phyloP scores from a whole-genome alignment of 2,888 invertebrate genomes.

The Tridacna gigas region DNA sequence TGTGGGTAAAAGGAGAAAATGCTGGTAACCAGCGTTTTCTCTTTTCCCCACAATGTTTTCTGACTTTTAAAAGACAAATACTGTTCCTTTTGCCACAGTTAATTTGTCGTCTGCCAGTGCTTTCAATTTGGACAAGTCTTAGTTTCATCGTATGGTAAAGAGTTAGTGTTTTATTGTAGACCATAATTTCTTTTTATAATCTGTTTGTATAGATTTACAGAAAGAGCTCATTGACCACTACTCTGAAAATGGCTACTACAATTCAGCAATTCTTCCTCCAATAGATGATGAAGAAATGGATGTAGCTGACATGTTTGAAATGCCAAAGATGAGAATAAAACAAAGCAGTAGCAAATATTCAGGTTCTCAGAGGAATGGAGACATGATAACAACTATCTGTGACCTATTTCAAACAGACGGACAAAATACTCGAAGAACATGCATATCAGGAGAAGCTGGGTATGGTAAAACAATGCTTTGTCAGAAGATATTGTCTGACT shows the following conservation, averaged over 20 bases:
- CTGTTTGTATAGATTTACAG: neutral
- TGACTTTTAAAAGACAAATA: no score
- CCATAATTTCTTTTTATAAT: no score
- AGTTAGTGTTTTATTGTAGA: no score
- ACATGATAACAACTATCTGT: neutral
- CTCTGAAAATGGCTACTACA: neutral
- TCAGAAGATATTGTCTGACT: conserved; percentile 16
- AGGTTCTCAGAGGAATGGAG: neutral
- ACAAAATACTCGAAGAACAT: neutral
- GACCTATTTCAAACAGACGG: neutral
- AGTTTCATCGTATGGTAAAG: no score
- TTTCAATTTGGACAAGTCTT: no score
- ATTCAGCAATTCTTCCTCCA: neutral
- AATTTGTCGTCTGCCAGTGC: no score
- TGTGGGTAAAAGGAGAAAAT: no score
- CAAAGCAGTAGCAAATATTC: no score
- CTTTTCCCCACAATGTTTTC: no score
- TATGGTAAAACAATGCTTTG: conserved; percentile 15
- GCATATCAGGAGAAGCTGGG: conserved; percentile 9
- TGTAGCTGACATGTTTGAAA: neutral
- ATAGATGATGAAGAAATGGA: neutral
- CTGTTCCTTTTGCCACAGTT: no score
- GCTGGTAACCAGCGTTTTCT: no score
- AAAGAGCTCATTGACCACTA: conserved; percentile 2
- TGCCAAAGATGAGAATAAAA: neutral